Evolutionary conservation across 2,797 vertebrate species (phyloP), one percentile per base, ranked within the genome.

Genomic region (Melanotaenia nigrans): DNA sequence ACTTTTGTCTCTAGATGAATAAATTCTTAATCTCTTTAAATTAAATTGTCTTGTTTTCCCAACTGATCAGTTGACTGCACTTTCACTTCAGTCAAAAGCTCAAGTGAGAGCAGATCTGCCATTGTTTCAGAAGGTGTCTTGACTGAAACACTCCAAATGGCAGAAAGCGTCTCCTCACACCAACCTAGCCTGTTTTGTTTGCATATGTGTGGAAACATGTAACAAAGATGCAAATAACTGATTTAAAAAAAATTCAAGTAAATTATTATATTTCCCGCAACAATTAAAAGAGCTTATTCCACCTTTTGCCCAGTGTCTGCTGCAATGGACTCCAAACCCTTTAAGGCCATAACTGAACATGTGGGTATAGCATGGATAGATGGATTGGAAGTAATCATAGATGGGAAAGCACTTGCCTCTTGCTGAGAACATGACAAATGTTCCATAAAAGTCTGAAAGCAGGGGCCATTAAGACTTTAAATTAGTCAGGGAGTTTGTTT

Each of bases 21-120:
- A 22, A 67, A 1, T 24, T 45, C 28, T 68, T 6, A 7, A 12
- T 28, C 32, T n/a, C 6, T 47, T 28, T 14, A 24, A 60, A 36
- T 59, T 20, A 20, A 68, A 20, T 4, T 32, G 18, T 45, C 16
- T 11, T 33, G 38, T 68, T 47, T 59, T 58, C 62, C 71, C 47
- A 62, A 57, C 68, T 67, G 40, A 73, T 82, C 80, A 84, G 82
- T 83, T 84, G 77, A 65, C 75, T 73, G 72, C 62, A 66, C 81
- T 66, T 79, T 80, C 71, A 75, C 86, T 81, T 85, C 54, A 79
- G 61, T 71, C 68, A 51, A 75, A 60, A 82, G 81, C 76, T 85
- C 79, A 73, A 53, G 45, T 64, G 75, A 70, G 57, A 85, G 68
- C 85, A 90, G 86, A 91, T 89, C 88, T 84, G 84, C 79, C 75